These are phyloP conservation scores for Calephelis nemesis DNA, from an alignment of 1,140 invertebrate genomes.

Conservation along the genomic window DNA sequence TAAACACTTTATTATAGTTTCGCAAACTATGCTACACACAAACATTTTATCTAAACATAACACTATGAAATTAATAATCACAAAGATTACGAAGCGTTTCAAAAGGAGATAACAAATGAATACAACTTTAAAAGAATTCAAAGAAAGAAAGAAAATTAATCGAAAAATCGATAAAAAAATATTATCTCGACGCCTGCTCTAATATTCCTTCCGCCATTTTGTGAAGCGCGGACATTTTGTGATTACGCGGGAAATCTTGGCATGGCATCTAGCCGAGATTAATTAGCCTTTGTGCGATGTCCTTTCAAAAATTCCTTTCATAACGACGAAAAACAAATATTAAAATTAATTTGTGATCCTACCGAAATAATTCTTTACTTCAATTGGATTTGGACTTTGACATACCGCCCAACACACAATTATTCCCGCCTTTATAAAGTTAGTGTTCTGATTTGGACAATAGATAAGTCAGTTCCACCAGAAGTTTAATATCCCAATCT, in stretches of 20 bases:
- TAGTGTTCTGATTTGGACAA: too few species aligned
- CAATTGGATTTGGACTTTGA: too few species aligned
- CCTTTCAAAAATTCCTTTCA: constrained; percentile 13
- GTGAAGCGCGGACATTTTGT: constrained; percentile 14
- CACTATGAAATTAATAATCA: too few species aligned
- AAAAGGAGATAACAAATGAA: too few species aligned
- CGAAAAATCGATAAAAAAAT: constrained; percentile 11
- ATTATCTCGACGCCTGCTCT: constrained; percentile 1
- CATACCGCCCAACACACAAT: too few species aligned
- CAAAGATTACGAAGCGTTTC: too few species aligned
- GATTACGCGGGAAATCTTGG: constrained; percentile 17
- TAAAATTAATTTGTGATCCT: constrained; percentile 2
- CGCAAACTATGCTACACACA: too few species aligned
- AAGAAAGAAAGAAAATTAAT: neutral
- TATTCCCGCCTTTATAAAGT: too few species aligned
- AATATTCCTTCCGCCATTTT: constrained; percentile 11
- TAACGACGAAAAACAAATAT: constrained; percentile 18
- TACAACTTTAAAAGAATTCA: neutral
- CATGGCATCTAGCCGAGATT: constrained; percentile 18
- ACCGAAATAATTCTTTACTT: too few species aligned
- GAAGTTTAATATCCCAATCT: too few species aligned
- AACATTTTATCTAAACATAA: too few species aligned
- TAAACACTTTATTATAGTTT: neutral
- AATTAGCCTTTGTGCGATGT: constrained; percentile 15
- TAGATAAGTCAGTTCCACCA: too few species aligned